Evolutionary conservation across 2,888 invertebrate species (phyloP), one percentile per base, ranked within the genome.

Genomic region (Himalopsyche japonica): DNA sequence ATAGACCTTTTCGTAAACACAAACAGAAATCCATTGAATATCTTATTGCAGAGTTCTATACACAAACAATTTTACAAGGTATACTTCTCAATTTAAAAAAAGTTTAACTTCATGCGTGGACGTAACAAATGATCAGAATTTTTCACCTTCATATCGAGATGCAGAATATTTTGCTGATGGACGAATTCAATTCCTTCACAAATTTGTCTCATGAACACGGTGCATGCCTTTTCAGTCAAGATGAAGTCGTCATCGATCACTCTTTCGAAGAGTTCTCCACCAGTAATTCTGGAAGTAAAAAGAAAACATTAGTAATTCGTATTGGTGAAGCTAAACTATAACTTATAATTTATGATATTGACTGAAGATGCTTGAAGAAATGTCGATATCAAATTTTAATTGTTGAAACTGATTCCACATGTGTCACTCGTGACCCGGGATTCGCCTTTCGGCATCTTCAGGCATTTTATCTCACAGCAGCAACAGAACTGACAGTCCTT

Each of bases 241-340:
- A 99, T 95, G 90, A 99, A 99, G 91, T 98, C 98, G 89, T 99
- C 99, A 89, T 98, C 98, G 87, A 99, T 99, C 32, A 99, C 99
- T 82, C 99, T 94, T 91, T 99, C 99, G 90, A 99, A 99, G 76
- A 99, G 92, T 91, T 99, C 99, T 1, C 99, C 99, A 10, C 99
- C 99, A 89, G 97, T 96, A 88, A 99, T 98, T 89, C 99, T 99
- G 93, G 78, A 84, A 84, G 30, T 27, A 79, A 80, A 48, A 48
- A 1, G 78, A 78, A 79, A 32, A 70, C 12, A 27, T 70, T 30
- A 70, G 2, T 18, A 15, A 8, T 2, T 32, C 30, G 10, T 77
- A 27, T 43, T n/a, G n/a, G n/a, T n/a, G n/a, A n/a, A n/a, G n/a
- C n/a, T n/a, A n/a, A n/a, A n/a, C n/a, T n/a, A n/a, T n/a, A n/a